Evolutionary conservation across 1,140 invertebrate genomes (phyloP), one percentile per base, ranked within the genome.

Genomic region (Stratiolaelaps scimitus): DNA sequence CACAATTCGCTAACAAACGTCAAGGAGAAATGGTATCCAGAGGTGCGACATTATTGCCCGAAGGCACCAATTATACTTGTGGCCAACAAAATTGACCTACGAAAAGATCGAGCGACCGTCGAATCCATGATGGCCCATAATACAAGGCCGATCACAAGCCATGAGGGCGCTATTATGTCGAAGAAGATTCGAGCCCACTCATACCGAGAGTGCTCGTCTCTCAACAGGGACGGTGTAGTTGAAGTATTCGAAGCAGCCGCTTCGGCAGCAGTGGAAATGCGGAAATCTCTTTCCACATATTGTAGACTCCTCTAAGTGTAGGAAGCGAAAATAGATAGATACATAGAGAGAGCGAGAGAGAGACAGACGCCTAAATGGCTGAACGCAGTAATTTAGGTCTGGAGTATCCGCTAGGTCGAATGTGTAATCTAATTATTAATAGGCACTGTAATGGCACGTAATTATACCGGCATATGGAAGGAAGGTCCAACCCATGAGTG

Each of bases 11-110:
- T 23, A 15, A 28, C n/a, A 40, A 66, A 26, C 40, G 40, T 23
- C 29, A 34, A 23, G 19, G 40, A 66, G 19, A 48, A 68, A 20
- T 68, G 66, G 67, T 65, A 47, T 10, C 66, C 66, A 7, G 67
- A 68, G 26, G 30, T 68, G 20, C 40, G 19, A 19, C 66, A 68
- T 30, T 65, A 68, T 30, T 67, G 47, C 20, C 44, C 66, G 29
- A 66, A 23, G 20, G 43, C 29, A 5, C 29, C 67, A 19, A 68
- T 44, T 40, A 34, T 68, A n/a, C 47, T 67, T 40, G 66, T 69
- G 29, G 67, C 53, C 7, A 67, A 67, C 43, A 67, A 67, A 44
- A 48, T 26, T 23, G 23, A 26, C 26, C 23, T 60, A 28, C 47
- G 53, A 26, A 60, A 10, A 15, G 53, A 60, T 60, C 15, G 53